Evolutionary conservation across 2,888 invertebrate species (phyloP).

Genomic region (Bellardia bayeri): DNA sequence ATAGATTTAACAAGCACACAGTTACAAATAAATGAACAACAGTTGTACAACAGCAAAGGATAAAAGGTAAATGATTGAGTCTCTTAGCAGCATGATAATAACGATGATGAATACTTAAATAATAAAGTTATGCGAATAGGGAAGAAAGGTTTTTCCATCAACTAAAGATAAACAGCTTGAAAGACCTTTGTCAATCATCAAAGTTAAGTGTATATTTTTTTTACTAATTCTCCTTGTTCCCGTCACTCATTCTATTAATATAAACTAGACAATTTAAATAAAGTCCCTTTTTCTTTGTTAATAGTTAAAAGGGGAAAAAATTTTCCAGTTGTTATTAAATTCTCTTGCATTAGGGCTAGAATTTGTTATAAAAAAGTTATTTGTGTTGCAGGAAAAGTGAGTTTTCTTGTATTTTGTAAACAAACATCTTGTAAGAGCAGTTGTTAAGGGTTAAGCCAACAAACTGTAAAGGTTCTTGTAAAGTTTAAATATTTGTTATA

Average conservation of each 20-base stretch:
- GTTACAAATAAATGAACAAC: not conserved
- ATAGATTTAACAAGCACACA: conserved; percentile 11
- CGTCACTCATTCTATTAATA: too few species aligned
- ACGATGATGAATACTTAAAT: not conserved
- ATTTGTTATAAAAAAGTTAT: not conserved
- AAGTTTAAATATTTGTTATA: not conserved
- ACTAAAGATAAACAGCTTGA: not conserved
- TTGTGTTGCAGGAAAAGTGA: not conserved
- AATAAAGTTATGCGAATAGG: not conserved
- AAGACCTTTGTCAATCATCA: conserved; percentile 53
- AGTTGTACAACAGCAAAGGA: not conserved
- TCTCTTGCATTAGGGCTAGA: not conserved
- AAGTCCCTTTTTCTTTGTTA: not conserved
- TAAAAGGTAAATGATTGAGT: not conserved
- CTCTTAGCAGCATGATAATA: not conserved
- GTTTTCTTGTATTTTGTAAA: not conserved
- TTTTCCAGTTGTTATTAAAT: not conserved
- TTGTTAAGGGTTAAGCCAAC: not conserved
- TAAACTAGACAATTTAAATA: not conserved
- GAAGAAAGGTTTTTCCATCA: not conserved
- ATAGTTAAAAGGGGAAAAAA: not conserved
- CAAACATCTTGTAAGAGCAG: not conserved
- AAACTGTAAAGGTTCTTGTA: not conserved
- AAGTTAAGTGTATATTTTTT: not conserved
- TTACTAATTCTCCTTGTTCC: not conserved